A percentile compares a stretch with the other conserved stretches of the same genome.
These are phyloP conservation scores for Thymallus thymallus DNA, from an alignment of 2,113 vertebrate genomes.

Conservation along the genomic window DNA sequence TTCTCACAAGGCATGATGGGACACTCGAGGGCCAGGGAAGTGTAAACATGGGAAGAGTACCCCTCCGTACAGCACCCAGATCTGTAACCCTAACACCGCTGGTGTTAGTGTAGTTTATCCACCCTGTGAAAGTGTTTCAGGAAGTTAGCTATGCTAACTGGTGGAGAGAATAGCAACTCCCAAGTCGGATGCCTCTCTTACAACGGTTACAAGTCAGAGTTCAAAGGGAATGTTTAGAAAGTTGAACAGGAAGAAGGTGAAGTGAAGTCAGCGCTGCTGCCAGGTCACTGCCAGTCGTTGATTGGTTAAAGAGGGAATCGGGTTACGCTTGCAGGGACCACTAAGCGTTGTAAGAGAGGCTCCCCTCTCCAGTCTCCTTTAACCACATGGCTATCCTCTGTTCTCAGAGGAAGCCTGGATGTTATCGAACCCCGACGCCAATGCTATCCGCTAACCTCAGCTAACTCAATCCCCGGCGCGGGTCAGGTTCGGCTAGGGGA, in stretches of 20 bases:
- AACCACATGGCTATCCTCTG: slow-evolving; percentile 61
- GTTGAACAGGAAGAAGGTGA: slow-evolving; percentile 54
- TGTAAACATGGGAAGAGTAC: slow-evolving; percentile 50
- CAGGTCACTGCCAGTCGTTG: slow-evolving; percentile 52
- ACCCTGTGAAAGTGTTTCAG: not conserved
- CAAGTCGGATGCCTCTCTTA: slow-evolving; percentile 53
- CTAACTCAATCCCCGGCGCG: slow-evolving; percentile 53
- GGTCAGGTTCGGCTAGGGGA: slow-evolving; percentile 51
- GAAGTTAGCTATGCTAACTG: not conserved
- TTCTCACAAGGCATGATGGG: slow-evolving; percentile 49
- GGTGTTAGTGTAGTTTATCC: slow-evolving; percentile 30
- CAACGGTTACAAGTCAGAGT: slow-evolving; percentile 41
- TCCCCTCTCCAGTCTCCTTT: slow-evolving; percentile 12
- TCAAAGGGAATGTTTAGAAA: slow-evolving; percentile 49
- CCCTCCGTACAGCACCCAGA: not conserved
- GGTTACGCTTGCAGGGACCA: slow-evolving; percentile 42
- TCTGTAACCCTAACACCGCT: slow-evolving; percentile 29
- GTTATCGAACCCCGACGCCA: slow-evolving; percentile 55
- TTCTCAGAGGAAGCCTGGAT: slow-evolving; percentile 56
- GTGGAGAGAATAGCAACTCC: slow-evolving; percentile 21
- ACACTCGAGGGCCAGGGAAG: slow-evolving; percentile 27
- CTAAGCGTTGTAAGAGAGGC: not conserved
- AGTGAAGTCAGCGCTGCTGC: slow-evolving; percentile 16
- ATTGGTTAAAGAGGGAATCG: slow-evolving; percentile 36
- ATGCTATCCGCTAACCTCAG: slow-evolving; percentile 41